Evolutionary conservation across 2,888 invertebrate species (phyloP).

Genomic region (Xanthostigma xanthostigma): DNA sequence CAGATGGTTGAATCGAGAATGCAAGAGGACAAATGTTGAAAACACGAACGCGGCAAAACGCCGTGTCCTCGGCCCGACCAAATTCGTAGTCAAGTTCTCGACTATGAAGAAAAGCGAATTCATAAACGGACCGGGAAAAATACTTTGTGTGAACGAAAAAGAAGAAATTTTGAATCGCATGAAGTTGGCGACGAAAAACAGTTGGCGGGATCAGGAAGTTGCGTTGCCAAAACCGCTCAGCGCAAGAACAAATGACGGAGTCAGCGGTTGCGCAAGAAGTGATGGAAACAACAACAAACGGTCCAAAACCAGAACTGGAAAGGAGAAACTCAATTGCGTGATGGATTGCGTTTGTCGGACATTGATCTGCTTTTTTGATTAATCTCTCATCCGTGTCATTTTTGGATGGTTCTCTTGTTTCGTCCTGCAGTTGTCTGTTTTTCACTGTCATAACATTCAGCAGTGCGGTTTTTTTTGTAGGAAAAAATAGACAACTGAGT

Average conservation of each 20-base stretch:
- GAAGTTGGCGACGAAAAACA: neutral
- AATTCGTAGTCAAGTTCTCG: conserved; percentile 1
- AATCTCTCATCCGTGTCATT: neutral
- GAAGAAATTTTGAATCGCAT: conserved; percentile 4
- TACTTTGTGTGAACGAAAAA: neutral
- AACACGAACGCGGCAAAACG: conserved; percentile 2
- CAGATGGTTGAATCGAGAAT: conserved; percentile 1
- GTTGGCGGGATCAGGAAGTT: neutral
- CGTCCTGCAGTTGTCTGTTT: too few relatives aligned
- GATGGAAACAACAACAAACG: too few relatives aligned
- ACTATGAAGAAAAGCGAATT: conserved; percentile 4
- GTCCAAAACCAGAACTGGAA: neutral
- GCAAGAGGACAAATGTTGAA: neutral
- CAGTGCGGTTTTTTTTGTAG: too few relatives aligned
- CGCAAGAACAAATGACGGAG: neutral
- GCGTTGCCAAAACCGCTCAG: neutral
- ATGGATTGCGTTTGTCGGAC: neutral
- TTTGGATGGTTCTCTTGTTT: too few relatives aligned
- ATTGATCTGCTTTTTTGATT: neutral
- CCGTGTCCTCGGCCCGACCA: neutral
- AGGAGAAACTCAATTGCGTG: neutral
- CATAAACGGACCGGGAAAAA: neutral
- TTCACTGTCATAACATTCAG: too few relatives aligned
- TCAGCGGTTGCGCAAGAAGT: too few relatives aligned
- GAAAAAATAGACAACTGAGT: too few relatives aligned